Base-by-base conservation (phyloP, 2,888 invertebrate genomes). In the Acheta domesticus region DNA sequence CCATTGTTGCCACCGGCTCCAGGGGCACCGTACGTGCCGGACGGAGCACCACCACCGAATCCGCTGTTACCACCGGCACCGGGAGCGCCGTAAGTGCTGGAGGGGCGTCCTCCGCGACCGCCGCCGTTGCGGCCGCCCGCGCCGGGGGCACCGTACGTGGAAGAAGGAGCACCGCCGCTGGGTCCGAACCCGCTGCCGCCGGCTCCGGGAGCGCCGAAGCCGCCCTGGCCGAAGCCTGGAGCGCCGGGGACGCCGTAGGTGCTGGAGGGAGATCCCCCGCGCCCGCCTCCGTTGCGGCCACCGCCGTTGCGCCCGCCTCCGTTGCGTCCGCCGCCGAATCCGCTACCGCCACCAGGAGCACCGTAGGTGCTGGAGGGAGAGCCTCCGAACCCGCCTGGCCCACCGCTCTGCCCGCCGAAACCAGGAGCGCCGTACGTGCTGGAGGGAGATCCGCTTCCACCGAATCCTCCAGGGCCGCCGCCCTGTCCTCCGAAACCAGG, bases 31-130 rank as follows among this genome's bases (percentile, higher is more conserved):
- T 80, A 78, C 2, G 77, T 78, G 62, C 80, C 77, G 5, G 80
- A 80, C 1, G 77, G 79, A 14, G 74, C 21, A 48, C 79, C 75
- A 49, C 75, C 48, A 14, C 79, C 76, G 49, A 73, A 80, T 11
- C 80, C 80, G 48, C 48, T 77, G 20, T 74, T 74, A 21, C 36
- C 36, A 36, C 80, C 78, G 16, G 62, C 73, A 19, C 79, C 77
- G 36, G 79, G 79, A 19, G 79, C 78, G 2, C 81, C 81, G 77
- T 80, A 78, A 5, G 77, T 78, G 62, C 80, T 78, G 5, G 80
- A 80, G 2, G 77, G 79, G 16, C 62, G 8, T 49, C 23, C 20
- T 48, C 77, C 77, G 11, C 49, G 21, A 36, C 76, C 77, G 20
- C 75, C 49, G 16, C 36, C 36, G 21, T 76, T 77, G 16, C 76